Conservation (phyloP, 2,888 invertebrate genomes). For the Cosmia trapezina region DNA sequence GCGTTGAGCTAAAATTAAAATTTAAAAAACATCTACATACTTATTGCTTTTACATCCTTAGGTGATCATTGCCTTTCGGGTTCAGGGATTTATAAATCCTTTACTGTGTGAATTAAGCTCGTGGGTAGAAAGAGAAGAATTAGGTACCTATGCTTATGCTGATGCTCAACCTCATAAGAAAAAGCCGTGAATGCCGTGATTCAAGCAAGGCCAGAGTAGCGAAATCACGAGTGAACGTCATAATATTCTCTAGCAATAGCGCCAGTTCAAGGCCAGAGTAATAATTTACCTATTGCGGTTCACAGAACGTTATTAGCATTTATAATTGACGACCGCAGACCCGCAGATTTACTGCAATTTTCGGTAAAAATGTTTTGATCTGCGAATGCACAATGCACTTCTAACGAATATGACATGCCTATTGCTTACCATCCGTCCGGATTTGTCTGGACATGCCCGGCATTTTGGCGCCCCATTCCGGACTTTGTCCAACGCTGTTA, state of each 20-base stretch:
- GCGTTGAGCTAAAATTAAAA: not conserved
- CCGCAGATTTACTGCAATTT: not conserved
- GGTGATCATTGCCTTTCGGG: not conserved
- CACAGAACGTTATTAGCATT: constrained; percentile 11
- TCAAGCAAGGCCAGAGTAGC: constrained; percentile 45
- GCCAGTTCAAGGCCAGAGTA: constrained; percentile 32
- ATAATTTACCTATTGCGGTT: constrained; percentile 37
- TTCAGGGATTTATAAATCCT: constrained; percentile 1
- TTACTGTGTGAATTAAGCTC: constrained; percentile 1
- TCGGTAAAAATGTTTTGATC: not conserved
- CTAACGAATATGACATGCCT: not conserved
- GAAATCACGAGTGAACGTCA: constrained; percentile 51
- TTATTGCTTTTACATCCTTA: not conserved
- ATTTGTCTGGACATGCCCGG: no score
- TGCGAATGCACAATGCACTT: not conserved
- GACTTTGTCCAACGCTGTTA: not conserved
- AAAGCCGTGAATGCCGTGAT: not conserved
- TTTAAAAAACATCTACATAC: no score
- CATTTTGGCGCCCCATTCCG: not conserved
- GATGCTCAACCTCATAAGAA: not conserved
- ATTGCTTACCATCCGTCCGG: not conserved
- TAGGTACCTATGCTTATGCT: not conserved
- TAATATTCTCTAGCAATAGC: constrained; percentile 13
- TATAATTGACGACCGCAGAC: constrained; percentile 2
- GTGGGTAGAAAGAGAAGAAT: not conserved